Base-by-base conservation (phyloP, 2,888 invertebrate species). In the Ichneumoninae sp. region DNA sequence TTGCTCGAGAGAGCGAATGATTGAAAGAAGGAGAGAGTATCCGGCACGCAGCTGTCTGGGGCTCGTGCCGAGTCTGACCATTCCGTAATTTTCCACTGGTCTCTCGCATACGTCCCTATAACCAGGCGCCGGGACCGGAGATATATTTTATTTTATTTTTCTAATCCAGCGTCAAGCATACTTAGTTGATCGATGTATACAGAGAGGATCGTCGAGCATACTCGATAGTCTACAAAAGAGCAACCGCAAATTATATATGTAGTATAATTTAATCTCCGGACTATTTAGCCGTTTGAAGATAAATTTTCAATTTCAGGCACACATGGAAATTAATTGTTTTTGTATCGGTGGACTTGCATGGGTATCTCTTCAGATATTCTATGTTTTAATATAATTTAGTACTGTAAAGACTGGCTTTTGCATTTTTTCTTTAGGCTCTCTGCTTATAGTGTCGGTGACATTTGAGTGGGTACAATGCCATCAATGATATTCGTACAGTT, bases 1-100 rank as follows among this genome's bases (percentile, higher is more conserved):
- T 57, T 16, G n/a, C 22, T 36, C 40, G 72, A 65, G 26, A 79
- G 70, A 78, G 68, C 47, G 72, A 44, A 69, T 40, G 66, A 74
- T 60, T 36, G 52, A 80, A 40, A 71, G 30, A 52, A 47, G 36
- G 74, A 69, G 54, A 85, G 70, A 83, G 82, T 80, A 85, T 76
- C 77, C 74, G 77, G 47, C 57, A 13, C 60, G 80, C 85, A 83
- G 81, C 84, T 83, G 81, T 68, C 65, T 44, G 50, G 65, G 62
- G 57, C 60, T 76, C 68, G 74, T 77, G 50, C 72, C 52, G 72
- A 33, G 81, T 78, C 83, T 78, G 81, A 81, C 83, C 85, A 86
- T 85, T 80, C 72, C 75, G 86, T 86, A 86, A 82, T 86, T 86
- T 86, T 86, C 86, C 86, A 86, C 86, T 86, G 83, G 77, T 47